These are phyloP conservation scores for Ceyx erithaca DNA, from an alignment of 2,797 vertebrate genomes.

Conservation along the genomic window DNA sequence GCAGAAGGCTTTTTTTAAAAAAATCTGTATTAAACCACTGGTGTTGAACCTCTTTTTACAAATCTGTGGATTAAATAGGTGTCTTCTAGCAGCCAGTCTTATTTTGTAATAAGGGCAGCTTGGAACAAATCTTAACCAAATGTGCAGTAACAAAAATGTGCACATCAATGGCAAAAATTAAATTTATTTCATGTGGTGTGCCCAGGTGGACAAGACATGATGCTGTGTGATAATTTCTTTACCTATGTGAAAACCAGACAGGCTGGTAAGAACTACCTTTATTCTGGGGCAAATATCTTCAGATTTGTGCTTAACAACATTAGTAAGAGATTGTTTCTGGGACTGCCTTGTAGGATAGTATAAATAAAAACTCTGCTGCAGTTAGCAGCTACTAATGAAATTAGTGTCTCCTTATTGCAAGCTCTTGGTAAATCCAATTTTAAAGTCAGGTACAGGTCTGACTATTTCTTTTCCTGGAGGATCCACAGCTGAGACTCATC, in stretches of 20 bases:
- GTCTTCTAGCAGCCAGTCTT: neutral
- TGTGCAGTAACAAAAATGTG: neutral
- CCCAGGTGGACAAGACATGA: neutral
- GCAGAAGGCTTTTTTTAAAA: neutral
- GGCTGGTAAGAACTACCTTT: neutral
- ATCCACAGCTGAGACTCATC: conserved; percentile 17
- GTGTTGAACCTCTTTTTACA: neutral
- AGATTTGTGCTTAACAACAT: neutral
- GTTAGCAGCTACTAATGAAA: neutral
- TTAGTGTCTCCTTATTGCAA: neutral
- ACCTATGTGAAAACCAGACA: neutral
- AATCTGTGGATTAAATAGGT: neutral
- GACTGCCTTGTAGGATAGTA: neutral
- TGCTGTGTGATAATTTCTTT: neutral
- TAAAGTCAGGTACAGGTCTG: neutral
- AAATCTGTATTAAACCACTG: neutral
- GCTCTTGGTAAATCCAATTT: neutral
- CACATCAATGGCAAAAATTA: neutral
- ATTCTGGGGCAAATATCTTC: neutral
- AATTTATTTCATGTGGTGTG: neutral
- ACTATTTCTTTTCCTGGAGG: neutral
- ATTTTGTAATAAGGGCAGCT: neutral
- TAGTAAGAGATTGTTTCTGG: neutral
- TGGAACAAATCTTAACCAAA: neutral
- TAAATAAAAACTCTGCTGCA: neutral